Percentiles rank a stretch among this genome's conserved stretches.
Conservation (phyloP, 2,888 invertebrate species). For the Lepidonotus clava region DNA sequence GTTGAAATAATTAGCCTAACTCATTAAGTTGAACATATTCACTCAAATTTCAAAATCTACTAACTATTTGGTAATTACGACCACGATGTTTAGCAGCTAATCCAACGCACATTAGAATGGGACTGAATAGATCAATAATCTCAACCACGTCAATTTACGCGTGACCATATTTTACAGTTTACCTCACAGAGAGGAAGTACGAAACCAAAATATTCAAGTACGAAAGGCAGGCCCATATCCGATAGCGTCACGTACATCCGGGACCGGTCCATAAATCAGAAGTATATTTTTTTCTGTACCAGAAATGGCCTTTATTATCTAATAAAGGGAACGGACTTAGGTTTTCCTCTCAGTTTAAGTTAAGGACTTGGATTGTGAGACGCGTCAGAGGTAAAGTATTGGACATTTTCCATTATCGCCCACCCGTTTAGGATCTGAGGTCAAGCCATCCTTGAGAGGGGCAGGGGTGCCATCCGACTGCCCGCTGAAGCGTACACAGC, state of each 20-base stretch:
- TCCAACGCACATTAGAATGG: too few species aligned
- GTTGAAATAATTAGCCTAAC: too few species aligned
- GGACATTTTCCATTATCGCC: conserved; percentile 36
- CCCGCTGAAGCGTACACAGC: conserved; percentile 10
- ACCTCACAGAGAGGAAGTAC: too few species aligned
- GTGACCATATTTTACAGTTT: too few species aligned
- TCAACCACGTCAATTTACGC: too few species aligned
- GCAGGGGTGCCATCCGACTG: background rate
- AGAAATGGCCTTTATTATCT: background rate
- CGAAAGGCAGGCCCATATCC: too few species aligned
- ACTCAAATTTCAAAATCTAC: too few species aligned
- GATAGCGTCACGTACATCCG: conserved; percentile 1
- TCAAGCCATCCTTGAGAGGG: conserved; percentile 39
- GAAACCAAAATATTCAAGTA: too few species aligned
- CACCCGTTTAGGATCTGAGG: background rate
- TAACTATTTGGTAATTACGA: too few species aligned
- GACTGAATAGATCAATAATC: too few species aligned
- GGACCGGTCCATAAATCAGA: background rate
- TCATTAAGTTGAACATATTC: too few species aligned
- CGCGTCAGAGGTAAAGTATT: conserved; percentile 2
- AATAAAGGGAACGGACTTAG: background rate
- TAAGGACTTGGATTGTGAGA: conserved; percentile 9
- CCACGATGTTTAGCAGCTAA: too few species aligned
- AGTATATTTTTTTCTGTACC: background rate
- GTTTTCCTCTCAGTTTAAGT: background rate